phyloP scores from a whole-genome alignment of 2,113 vertebrate genomes.

The Scomber scombrus region DNA sequence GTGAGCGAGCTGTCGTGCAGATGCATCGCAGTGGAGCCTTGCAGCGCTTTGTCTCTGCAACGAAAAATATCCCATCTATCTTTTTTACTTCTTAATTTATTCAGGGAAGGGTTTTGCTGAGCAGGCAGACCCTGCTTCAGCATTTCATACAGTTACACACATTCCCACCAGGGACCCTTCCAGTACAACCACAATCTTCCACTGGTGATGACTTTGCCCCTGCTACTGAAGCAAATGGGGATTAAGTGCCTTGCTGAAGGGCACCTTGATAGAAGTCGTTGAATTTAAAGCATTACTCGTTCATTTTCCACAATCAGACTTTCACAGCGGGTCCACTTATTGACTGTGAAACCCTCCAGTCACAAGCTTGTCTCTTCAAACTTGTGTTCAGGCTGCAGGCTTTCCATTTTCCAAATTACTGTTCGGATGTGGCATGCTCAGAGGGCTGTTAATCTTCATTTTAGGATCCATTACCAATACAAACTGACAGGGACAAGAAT shows the following conservation, averaged over 20 bases:
- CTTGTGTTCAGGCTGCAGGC: neutral
- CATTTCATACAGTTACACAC: constrained; percentile 18
- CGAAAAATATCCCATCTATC: constrained; percentile 57
- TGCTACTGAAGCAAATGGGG: constrained; percentile 16
- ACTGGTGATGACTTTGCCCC: constrained; percentile 6
- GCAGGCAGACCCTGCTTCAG: constrained; percentile 28
- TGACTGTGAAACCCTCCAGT: constrained; percentile 3
- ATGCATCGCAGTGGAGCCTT: constrained; percentile 34
- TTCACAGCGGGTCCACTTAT: constrained; percentile 15
- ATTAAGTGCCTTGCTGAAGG: constrained; percentile 52
- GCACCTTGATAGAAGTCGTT: constrained; percentile 38
- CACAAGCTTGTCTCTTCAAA: neutral
- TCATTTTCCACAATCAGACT: constrained; percentile 21
- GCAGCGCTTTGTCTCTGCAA: constrained; percentile 21
- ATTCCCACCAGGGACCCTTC: constrained; percentile 34
- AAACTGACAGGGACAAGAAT: neutral
- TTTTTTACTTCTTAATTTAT: constrained; percentile 32
- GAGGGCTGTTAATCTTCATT: constrained; percentile 6
- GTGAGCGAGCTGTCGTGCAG: constrained; percentile 29
- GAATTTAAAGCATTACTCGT: constrained; percentile 25
- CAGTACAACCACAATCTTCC: constrained; percentile 9
- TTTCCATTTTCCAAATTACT: constrained; percentile 11
- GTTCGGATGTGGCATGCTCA: neutral
- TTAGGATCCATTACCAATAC: neutral
- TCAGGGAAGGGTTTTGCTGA: constrained; percentile 42